Base-by-base conservation (phyloP, 2,888 invertebrate species). In the Drosophila paracracens region DNA sequence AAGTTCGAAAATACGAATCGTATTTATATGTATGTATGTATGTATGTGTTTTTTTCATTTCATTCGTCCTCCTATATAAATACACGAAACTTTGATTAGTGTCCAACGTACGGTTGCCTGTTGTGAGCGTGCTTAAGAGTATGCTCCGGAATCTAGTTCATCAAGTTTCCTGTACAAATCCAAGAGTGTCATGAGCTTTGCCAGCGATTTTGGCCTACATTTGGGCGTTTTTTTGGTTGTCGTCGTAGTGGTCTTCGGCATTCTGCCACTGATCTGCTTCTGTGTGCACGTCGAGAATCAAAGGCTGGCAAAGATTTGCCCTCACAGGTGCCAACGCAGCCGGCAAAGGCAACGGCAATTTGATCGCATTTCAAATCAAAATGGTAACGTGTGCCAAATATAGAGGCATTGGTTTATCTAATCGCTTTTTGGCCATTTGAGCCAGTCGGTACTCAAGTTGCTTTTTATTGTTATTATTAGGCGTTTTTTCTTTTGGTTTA, bases 341-440 rank as follows among this genome's bases (percentile, higher is more conserved):
- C 67, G 60, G 25, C 69, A 51, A 50, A 13, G 58, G 16, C 58
- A 54, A 61, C 71, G 52, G 10, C 51, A 57, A 29, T 66, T 63
- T 67, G 61, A 80, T 59, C 64, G 52, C 51, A 31, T 33, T 53
- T 21, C 52, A 29, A 70, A 68, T 57, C 36, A 60, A 43, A 75
- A 68, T 87, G 83, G 84, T 85, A 85, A 85, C 85, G 84, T 85
- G 84, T 85, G 83, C 82, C 83, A 71, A 81, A 71, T 50, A 51
- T 56, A 16, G 46, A 21, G 40, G 53, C 13, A 38, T 35, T 33
- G 54, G 67, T 57, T 82, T 82, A 84, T 84, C 83, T 84, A 88
- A 84, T 84, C 83, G 56, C 52, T 29, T 29, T 38, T 46, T 65
- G 48, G 7, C 6, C 31, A 6, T 70, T 70, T 54, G 18, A 69